phyloP scores from a whole-genome alignment of 2,113 vertebrate species.

The Nycticebus coucang region DNA sequence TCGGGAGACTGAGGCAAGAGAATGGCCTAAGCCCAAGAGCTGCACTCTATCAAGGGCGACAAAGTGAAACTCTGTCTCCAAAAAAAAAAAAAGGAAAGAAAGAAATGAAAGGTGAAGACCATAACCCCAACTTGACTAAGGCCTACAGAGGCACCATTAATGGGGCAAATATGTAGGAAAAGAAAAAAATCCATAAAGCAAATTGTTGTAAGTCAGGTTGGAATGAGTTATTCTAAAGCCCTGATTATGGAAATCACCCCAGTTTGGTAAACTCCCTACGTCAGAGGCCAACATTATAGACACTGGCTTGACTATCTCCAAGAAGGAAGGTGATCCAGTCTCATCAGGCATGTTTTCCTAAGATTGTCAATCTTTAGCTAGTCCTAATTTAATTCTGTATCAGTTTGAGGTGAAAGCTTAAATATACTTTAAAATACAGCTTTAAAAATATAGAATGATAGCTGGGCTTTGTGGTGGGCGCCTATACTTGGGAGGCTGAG shows the following conservation, averaged over 20 bases:
- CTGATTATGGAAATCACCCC: background rate
- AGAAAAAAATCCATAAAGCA: background rate
- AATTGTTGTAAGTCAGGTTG: background rate
- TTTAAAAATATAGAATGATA: background rate
- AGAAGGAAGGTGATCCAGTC: background rate
- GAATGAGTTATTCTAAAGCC: background rate
- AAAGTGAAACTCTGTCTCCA: no score
- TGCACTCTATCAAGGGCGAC: no score
- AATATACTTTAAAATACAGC: background rate
- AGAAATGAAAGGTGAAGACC: constrained; percentile 6
- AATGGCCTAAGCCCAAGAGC: no score
- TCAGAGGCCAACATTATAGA: background rate
- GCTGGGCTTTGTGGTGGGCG: no score
- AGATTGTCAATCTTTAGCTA: background rate
- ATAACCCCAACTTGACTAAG: background rate
- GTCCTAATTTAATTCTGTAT: constrained; percentile 6
- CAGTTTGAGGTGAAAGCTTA: background rate
- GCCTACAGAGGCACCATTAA: background rate
- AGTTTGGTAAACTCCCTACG: background rate
- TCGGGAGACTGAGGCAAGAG: no score
- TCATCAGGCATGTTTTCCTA: background rate
- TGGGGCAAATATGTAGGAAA: background rate
- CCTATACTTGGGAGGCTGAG: no score
- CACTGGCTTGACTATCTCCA: background rate
- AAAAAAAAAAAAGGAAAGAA: background rate